Conservation (phyloP, 2,797 vertebrate genomes). For the Calcarius lapponicus region DNA sequence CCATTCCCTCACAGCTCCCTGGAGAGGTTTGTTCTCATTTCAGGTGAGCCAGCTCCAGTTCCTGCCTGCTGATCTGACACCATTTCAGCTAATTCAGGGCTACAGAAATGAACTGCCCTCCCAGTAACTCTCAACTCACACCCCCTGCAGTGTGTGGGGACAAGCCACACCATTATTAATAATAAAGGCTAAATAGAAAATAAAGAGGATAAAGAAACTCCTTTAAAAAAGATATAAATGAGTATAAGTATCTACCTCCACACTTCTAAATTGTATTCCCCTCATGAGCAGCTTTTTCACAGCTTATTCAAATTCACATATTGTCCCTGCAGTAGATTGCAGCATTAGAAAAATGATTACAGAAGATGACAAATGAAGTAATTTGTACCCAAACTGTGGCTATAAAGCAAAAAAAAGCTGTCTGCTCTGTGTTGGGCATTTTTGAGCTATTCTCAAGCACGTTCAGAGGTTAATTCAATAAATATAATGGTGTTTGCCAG, state of each 20-base stretch:
- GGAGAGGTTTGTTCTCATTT: background rate
- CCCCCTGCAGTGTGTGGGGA: background rate
- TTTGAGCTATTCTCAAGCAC: conserved; percentile 35
- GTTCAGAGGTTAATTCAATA: conserved; percentile 59
- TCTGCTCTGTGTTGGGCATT: conserved; percentile 10
- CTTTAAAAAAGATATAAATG: background rate
- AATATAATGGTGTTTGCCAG: background rate
- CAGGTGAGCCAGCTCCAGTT: background rate
- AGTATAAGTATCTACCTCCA: background rate
- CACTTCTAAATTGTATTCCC: background rate
- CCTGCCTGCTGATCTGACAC: background rate
- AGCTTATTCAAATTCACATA: background rate
- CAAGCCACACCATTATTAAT: background rate
- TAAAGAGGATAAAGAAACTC: background rate
- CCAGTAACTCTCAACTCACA: background rate
- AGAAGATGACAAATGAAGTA: conserved; percentile 56
- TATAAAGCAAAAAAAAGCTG: background rate
- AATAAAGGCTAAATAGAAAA: background rate
- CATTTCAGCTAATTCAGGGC: background rate
- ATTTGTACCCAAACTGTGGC: background rate
- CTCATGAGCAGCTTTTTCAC: conserved; percentile 12
- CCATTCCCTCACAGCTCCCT: background rate
- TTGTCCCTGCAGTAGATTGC: conserved; percentile 26
- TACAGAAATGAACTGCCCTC: background rate
- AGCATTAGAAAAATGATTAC: conserved; percentile 51